These are phyloP conservation scores for Hoplias malabaricus DNA, from an alignment of 2,113 vertebrate species.

Conservation along the genomic window DNA sequence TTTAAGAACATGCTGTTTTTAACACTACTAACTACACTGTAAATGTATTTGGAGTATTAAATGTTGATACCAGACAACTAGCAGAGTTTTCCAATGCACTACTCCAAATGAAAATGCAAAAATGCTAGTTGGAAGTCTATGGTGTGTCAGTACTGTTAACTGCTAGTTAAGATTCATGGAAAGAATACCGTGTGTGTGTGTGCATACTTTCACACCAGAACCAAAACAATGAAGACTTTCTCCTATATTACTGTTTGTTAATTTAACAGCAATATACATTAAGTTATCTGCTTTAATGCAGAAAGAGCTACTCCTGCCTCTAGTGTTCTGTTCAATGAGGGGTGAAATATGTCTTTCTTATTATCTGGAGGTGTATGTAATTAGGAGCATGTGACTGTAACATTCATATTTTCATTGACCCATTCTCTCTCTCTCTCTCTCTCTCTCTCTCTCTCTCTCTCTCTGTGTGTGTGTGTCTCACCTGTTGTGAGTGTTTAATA, in stretches of 20 bases:
- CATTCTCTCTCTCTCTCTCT: slow-evolving; percentile 40
- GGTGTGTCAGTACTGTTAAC: no score
- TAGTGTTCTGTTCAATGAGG: not conserved
- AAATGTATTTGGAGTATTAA: no score
- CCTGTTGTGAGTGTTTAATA: slow-evolving; percentile 68
- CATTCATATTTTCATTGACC: slow-evolving; percentile 59
- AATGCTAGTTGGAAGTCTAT: no score
- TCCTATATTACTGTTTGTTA: not conserved
- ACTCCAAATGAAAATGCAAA: no score
- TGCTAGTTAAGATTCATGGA: no score
- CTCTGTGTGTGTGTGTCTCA: slow-evolving; percentile 40
- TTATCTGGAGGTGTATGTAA: not conserved
- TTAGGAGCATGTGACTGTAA: slow-evolving; percentile 28
- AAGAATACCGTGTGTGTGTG: no score
- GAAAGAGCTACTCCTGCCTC: not conserved
- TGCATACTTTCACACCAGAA: no score
- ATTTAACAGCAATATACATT: not conserved
- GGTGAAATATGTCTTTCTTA: not conserved
- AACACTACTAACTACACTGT: no score
- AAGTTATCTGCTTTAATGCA: not conserved
- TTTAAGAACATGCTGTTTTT: no score
- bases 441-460: slow-evolving; percentile 21
- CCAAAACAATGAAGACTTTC: no score
- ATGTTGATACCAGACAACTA: no score
- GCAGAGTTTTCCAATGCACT: no score